phyloP scores from a whole-genome alignment of 2,113 vertebrate species.

The Dipodomys merriami region DNA sequence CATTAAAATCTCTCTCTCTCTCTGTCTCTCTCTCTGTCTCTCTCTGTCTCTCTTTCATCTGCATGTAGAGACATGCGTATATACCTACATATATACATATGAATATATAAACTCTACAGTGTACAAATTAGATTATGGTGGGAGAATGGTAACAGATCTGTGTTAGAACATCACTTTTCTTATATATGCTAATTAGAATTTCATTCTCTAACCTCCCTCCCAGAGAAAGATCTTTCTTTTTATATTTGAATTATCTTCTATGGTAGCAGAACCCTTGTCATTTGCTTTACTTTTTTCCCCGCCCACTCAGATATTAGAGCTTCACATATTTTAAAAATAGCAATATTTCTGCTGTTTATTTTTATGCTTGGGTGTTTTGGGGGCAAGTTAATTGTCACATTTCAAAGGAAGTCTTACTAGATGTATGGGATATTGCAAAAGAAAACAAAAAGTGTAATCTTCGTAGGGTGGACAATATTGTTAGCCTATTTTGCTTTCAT shows the following conservation, averaged over 20 bases:
- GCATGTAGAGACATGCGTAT: not conserved
- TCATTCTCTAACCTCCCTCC: not conserved
- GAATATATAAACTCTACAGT: not conserved
- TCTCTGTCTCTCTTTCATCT: not conserved
- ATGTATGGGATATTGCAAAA: conserved; percentile 22
- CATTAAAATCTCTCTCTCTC: not conserved
- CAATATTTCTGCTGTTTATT: conserved; percentile 65
- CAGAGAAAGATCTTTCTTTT: conserved; percentile 56
- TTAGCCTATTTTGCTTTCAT: not conserved
- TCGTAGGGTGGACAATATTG: not conserved
- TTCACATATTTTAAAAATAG: conserved; percentile 61
- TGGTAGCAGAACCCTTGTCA: conserved; percentile 68
- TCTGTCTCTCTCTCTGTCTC: too few species aligned
- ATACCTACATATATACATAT: too few species aligned
- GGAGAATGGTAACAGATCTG: conserved; percentile 21
- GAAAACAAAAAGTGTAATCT: conserved; percentile 39
- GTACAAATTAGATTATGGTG: not conserved
- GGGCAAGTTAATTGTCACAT: conserved; percentile 65
- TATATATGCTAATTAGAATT: conserved; percentile 33
- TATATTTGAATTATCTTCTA: conserved; percentile 68
- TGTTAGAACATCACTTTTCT: conserved; percentile 15
- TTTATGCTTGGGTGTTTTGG: conserved; percentile 66
- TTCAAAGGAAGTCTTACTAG: conserved; percentile 61
- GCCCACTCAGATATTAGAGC: conserved; percentile 68
- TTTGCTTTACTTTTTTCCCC: conserved; percentile 57